phyloP scores from a whole-genome alignment of 2,113 vertebrate species.

The Tychaedon coryphoeus region DNA sequence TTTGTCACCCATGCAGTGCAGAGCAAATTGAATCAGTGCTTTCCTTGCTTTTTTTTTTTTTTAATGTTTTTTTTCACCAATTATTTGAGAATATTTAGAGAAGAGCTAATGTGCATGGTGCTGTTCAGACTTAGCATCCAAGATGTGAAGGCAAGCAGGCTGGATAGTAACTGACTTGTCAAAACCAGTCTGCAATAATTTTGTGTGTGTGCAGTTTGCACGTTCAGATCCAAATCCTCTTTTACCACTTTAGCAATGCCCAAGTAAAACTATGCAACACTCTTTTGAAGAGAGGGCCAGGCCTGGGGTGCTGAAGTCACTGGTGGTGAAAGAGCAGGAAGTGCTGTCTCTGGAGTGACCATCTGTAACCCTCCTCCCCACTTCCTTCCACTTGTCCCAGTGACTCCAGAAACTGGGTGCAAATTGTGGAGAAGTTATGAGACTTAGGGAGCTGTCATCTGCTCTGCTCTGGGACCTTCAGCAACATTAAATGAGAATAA shows the following conservation, averaged over 20 bases:
- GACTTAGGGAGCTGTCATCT: not conserved
- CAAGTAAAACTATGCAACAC: not conserved
- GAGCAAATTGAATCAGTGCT: not conserved
- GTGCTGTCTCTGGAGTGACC: not conserved
- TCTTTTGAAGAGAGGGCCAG: not conserved
- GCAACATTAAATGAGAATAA: not conserved
- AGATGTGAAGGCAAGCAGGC: not conserved
- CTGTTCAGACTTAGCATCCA: not conserved
- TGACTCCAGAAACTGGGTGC: rapidly evolving
- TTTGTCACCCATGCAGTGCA: not conserved
- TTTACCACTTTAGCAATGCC: not conserved
- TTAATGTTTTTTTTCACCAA: not conserved
- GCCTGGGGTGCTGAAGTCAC: not conserved
- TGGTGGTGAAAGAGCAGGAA: not conserved
- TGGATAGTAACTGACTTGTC: not conserved
- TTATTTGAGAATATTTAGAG: not conserved
- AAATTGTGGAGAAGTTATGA: not conserved
- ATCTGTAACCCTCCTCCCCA: not conserved
- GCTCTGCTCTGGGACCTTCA: not conserved
- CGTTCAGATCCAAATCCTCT: not conserved
- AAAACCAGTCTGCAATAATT: not conserved
- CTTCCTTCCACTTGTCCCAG: not conserved
- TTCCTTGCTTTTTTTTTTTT: not conserved
- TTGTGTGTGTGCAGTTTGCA: not conserved
- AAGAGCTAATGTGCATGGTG: not conserved